These are phyloP conservation scores for Chelidonichthys spinosus DNA, from an alignment of 2,797 vertebrate species.

Conservation along the genomic window DNA sequence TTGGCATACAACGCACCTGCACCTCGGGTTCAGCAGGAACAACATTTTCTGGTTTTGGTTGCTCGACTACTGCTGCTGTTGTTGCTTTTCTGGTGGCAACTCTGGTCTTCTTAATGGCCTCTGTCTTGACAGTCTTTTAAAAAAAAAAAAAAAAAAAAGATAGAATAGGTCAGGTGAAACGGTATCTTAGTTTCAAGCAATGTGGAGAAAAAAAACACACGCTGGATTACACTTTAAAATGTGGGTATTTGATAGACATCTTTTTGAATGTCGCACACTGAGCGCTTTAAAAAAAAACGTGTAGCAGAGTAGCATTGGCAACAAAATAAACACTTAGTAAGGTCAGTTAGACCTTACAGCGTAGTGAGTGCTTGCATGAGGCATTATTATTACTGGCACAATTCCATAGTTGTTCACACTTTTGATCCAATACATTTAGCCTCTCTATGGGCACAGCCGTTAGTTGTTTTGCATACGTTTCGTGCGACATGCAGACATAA, in stretches of 20 bases:
- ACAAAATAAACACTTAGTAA: not conserved
- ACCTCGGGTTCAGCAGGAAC: conserved; percentile 42
- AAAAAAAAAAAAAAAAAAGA: not conserved
- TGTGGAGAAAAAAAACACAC: not conserved
- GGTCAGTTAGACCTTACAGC: too few species aligned
- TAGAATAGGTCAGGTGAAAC: not conserved
- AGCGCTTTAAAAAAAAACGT: not conserved
- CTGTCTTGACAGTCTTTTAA: conserved; percentile 68
- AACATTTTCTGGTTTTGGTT: conserved; percentile 44
- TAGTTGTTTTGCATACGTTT: not conserved
- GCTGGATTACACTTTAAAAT: not conserved
- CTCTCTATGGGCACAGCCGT: not conserved
- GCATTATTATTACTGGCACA: not conserved
- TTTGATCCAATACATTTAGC: not conserved
- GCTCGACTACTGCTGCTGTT: conserved; percentile 20
- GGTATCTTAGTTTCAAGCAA: fast-evolving
- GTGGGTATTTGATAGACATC: not conserved
- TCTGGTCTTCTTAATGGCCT: conserved; percentile 66
- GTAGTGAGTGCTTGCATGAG: not conserved
- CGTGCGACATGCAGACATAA: not conserved
- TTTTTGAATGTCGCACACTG: not conserved
- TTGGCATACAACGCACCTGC: conserved; percentile 47
- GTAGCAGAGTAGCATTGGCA: not conserved
- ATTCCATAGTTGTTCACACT: too few species aligned
- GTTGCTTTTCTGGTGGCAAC: conserved; percentile 28